These are phyloP conservation scores for Molossus molossus DNA, from an alignment of 2,797 vertebrate species.

Conservation along the genomic window DNA sequence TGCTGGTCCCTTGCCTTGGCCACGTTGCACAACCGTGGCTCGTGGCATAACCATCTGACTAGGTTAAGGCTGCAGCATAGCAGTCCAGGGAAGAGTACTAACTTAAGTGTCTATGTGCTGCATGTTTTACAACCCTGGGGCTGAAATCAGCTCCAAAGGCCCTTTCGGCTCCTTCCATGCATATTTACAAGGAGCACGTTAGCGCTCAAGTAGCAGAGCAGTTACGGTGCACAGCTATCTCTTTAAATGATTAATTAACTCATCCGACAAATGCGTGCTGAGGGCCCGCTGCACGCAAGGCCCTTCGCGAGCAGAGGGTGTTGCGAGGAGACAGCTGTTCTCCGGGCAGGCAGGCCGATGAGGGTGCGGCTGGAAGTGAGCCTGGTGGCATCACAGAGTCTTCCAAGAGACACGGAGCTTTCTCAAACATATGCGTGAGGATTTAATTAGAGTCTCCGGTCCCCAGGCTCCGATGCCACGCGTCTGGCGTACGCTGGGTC, in stretches of 20 bases:
- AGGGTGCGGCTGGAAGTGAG: background rate
- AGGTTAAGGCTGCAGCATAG: slow-evolving; percentile 11
- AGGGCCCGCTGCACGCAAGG: background rate
- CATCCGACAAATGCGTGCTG: slow-evolving; percentile 18
- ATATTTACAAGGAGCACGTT: slow-evolving; percentile 12
- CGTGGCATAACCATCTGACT: background rate
- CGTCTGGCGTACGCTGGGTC: slow-evolving; percentile 25
- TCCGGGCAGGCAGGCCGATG: background rate
- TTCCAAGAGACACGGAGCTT: background rate
- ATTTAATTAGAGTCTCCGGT: slow-evolving; percentile 17
- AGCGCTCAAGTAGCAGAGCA: slow-evolving; percentile 49
- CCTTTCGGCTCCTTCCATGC: background rate
- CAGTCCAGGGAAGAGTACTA: background rate
- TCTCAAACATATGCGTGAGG: slow-evolving; percentile 20
- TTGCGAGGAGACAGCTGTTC: slow-evolving; percentile 3
- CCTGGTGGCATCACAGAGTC: background rate
- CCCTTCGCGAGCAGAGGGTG: background rate
- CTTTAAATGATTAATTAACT: slow-evolving; percentile 75
- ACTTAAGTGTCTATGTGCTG: background rate
- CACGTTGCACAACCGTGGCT: background rate
- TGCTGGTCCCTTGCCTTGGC: background rate
- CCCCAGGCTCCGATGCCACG: background rate
- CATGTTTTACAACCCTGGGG: slow-evolving; percentile 37
- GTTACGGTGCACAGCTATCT: slow-evolving; percentile 62
- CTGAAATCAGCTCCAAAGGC: slow-evolving; percentile 21